Evolutionary conservation across 1,140 invertebrate species (phyloP).

Genomic region (Papilio machaon): DNA sequence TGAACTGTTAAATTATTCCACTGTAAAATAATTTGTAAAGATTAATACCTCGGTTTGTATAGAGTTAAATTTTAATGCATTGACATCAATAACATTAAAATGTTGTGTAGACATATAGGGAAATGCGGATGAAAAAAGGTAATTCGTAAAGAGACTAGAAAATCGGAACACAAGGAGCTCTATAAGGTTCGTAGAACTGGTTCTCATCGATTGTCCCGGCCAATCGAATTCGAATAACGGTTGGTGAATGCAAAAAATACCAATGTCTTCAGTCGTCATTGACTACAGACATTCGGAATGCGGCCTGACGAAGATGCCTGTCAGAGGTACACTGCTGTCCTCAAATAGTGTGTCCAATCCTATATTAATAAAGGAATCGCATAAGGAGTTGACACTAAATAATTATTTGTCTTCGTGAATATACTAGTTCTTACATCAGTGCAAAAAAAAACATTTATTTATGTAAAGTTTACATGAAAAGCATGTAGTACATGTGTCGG

Average conservation of each 20-base stretch:
- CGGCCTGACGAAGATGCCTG: slow-evolving; percentile 65
- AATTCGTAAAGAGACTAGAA: slow-evolving; percentile 67
- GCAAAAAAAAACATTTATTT: too few species aligned
- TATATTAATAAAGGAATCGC: slow-evolving; percentile 44
- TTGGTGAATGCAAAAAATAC: slow-evolving; percentile 60
- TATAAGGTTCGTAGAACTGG: slow-evolving; percentile 61
- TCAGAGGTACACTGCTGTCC: slow-evolving; percentile 65
- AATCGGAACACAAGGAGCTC: slow-evolving; percentile 67
- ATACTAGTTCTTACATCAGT: too few species aligned
- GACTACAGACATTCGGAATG: slow-evolving; percentile 71
- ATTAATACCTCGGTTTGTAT: background rate
- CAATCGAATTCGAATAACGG: slow-evolving; percentile 66
- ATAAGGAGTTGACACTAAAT: too few species aligned
- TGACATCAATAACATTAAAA: slow-evolving; percentile 75
- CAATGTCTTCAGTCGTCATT: slow-evolving; percentile 63
- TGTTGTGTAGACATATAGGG: slow-evolving; percentile 56
- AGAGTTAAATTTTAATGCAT: slow-evolving; percentile 69
- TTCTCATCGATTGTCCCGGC: slow-evolving; percentile 69
- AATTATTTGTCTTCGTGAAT: too few species aligned
- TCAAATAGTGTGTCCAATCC: slow-evolving; percentile 62
- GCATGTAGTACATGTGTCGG: too few species aligned
- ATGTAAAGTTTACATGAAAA: too few species aligned
- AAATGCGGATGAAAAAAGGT: slow-evolving; percentile 59
- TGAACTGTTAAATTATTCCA: background rate
- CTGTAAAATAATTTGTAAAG: background rate